Conservation (phyloP, 2,113 vertebrate genomes). For the Callipepla squamata region DNA sequence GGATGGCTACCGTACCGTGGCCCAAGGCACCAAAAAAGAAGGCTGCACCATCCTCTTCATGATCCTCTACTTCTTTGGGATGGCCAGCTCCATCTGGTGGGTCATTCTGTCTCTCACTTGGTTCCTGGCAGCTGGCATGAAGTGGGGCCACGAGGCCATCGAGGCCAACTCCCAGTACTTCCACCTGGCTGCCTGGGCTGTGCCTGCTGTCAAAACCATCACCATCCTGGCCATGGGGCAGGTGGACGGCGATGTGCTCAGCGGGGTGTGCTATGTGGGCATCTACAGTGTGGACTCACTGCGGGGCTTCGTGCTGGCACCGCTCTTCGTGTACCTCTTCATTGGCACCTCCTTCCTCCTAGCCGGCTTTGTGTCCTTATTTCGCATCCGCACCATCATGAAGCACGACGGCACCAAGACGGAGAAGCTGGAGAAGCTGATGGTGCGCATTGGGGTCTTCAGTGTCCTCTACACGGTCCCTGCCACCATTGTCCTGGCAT, state of each 20-base stretch:
- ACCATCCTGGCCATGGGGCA: slow-evolving; percentile 89
- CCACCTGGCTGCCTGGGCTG: slow-evolving; percentile 92
- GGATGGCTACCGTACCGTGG: slow-evolving; percentile 87
- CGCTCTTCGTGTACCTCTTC: slow-evolving; percentile 90
- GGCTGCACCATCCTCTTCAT: slow-evolving; percentile 93
- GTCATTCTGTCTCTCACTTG: slow-evolving; percentile 92
- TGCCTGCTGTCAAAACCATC: slow-evolving; percentile 91
- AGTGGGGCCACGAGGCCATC: slow-evolving; percentile 97
- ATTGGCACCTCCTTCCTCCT: slow-evolving; percentile 91
- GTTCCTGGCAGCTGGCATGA: slow-evolving; percentile 94
- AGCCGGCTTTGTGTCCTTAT: slow-evolving; percentile 91
- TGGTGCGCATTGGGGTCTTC: slow-evolving; percentile 92
- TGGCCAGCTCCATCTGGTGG: slow-evolving; percentile 97
- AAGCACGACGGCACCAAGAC: slow-evolving; percentile 98
- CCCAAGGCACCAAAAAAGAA: slow-evolving; percentile 91
- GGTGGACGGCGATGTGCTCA: slow-evolving; percentile 92
- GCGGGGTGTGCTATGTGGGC: slow-evolving; percentile 93
- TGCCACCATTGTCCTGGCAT: slow-evolving; percentile 87
- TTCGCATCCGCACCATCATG: slow-evolving; percentile 98
- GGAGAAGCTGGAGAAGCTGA: slow-evolving; percentile 91
- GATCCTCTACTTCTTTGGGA: slow-evolving; percentile 93
- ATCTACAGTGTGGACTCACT: slow-evolving; percentile 86
- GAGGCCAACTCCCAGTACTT: slow-evolving; percentile 93
- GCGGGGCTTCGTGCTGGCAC: slow-evolving; percentile 89
- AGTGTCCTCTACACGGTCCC: slow-evolving; percentile 89